Percentiles rank a stretch among this genome's conserved stretches.
Conservation (phyloP, 2,113 vertebrate species). For the Bothrops jararaca region DNA sequence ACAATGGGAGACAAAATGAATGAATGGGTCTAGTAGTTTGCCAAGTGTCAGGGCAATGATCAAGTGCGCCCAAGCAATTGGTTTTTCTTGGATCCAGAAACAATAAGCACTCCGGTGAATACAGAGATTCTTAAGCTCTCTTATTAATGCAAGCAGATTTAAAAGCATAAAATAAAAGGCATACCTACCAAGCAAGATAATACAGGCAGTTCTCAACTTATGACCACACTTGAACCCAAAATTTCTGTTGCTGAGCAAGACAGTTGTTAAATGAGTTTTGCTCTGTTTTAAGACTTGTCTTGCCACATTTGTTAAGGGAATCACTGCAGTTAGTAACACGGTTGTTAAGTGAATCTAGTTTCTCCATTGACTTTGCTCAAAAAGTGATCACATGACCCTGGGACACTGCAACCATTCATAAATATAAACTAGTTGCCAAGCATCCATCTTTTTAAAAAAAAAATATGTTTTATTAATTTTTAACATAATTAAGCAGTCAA, state of each 20-base stretch:
- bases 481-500: no score
- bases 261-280: background rate
- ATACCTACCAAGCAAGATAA: background rate
- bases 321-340: background rate
- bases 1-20: background rate
- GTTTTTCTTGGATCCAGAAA: background rate
- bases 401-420: background rate
- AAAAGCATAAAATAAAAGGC: background rate
- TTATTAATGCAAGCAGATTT: background rate
- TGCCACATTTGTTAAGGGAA: background rate
- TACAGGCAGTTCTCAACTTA: background rate
- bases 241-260: background rate
- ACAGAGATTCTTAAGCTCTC: background rate
- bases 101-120: background rate
- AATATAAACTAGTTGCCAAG: background rate
- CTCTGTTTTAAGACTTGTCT: background rate
- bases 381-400: background rate
- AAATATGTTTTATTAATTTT: no score
- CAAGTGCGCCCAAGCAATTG: background rate
- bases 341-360: background rate
- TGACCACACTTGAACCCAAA: background rate
- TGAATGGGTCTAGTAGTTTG: no score
- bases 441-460: background rate
- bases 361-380: background rate
- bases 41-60: no score